Conservation (phyloP, 2,888 invertebrate genomes). For the Polyommatus iphigenia region DNA sequence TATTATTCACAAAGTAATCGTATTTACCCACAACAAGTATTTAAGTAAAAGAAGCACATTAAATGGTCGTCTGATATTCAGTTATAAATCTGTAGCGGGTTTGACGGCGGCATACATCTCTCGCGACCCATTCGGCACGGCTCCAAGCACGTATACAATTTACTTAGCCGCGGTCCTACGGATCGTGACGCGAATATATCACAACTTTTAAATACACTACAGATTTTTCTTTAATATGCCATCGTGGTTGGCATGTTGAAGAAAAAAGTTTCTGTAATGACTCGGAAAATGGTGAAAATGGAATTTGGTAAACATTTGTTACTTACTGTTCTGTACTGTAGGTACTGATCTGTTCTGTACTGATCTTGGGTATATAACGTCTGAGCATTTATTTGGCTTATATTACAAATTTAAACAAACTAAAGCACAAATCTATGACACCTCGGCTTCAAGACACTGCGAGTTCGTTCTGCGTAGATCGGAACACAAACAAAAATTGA, state of each 20-base stretch:
- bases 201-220: conserved; percentile 51
- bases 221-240: conserved; percentile 20
- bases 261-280: background rate
- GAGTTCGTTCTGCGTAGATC: too few relatives aligned
- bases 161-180: conserved; percentile 66
- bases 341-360: too few relatives aligned
- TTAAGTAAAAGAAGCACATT: background rate
- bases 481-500: too few relatives aligned
- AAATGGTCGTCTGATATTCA: conserved; percentile 5
- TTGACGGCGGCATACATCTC: conserved; percentile 50
- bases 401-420: too few relatives aligned
- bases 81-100: conserved; percentile 38
- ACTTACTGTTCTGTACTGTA: background rate
- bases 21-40: background rate
- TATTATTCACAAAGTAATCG: too few relatives aligned
- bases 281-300: background rate
- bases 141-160: conserved; percentile 77
- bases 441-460: too few relatives aligned
- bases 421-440: too few relatives aligned
- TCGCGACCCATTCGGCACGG: conserved; percentile 69
- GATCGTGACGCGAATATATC: conserved; percentile 70
- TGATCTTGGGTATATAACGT: background rate
- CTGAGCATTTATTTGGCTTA: background rate
- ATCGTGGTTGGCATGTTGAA: background rate
- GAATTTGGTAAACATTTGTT: background rate